Percentiles rank a stretch among this genome's conserved stretches.
Evolutionary conservation across 2,888 invertebrate genomes (phyloP).

Genomic region (Catocala fraxini): DNA sequence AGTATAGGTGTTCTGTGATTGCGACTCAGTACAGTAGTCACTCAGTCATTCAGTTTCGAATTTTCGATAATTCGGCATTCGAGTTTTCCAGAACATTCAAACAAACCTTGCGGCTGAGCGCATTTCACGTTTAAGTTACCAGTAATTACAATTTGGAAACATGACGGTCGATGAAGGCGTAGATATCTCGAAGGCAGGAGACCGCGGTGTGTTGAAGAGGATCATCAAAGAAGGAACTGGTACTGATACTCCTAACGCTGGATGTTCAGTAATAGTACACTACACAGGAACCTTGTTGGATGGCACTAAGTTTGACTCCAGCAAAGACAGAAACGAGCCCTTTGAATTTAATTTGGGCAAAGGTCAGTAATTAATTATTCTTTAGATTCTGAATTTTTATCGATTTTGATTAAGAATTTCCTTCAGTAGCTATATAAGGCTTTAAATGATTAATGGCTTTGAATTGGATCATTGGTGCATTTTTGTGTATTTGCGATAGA

Average conservation of each 20-base stretch:
- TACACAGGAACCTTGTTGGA: conserved; percentile 96
- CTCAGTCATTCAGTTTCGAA: neutral
- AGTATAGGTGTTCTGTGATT: too few species aligned
- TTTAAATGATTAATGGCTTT: too few species aligned
- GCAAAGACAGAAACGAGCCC: conserved; percentile 93
- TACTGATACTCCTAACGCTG: conserved; percentile 90
- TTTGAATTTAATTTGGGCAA: conserved; percentile 96
- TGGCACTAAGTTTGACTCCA: conserved; percentile 97
- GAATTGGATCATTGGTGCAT: too few species aligned
- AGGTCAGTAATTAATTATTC: conserved; percentile 83
- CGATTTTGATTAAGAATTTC: neutral
- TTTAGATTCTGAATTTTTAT: neutral
- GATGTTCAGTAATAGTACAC: conserved; percentile 92
- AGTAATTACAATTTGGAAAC: conserved; percentile 20
- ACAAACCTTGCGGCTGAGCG: neutral
- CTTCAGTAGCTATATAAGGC: too few species aligned
- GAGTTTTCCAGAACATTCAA: conserved; percentile 28
- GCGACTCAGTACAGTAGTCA: conserved; percentile 5
- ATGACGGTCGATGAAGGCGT: conserved; percentile 83
- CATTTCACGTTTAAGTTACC: neutral
- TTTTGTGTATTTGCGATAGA: too few species aligned
- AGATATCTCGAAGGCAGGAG: conserved; percentile 78
- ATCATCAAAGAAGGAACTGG: conserved; percentile 92
- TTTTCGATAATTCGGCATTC: conserved; percentile 1
- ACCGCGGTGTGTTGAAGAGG: conserved; percentile 94